Conservation (phyloP, 2,888 invertebrate species). For the Eupithecia tripunctaria region DNA sequence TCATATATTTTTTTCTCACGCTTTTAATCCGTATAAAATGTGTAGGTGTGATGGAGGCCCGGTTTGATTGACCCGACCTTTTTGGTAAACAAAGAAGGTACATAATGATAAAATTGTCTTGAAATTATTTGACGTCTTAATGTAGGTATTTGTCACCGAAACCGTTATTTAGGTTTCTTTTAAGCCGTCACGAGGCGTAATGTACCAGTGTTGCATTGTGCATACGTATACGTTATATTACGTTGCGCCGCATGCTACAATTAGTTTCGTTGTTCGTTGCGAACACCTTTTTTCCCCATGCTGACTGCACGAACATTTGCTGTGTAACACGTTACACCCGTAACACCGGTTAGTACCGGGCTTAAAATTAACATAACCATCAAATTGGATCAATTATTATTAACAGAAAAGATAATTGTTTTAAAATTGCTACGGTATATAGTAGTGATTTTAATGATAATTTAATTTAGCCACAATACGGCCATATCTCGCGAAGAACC, state of each 20-base stretch:
- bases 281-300: no score
- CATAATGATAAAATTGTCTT: not conserved
- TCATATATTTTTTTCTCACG: slow-evolving; percentile 41
- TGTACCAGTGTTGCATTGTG: no score
- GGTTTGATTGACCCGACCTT: slow-evolving; percentile 64
- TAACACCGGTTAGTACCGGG: no score
- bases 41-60: slow-evolving; percentile 54
- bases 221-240: no score
- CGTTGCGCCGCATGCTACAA: no score
- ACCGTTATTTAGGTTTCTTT: not conserved
- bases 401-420: not conserved
- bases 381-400: no score
- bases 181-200: not conserved
- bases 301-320: no score
- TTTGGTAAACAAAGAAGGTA: slow-evolving; percentile 27
- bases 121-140: not conserved
- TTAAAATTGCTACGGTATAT: not conserved
- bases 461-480: no score
- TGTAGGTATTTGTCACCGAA: not conserved
- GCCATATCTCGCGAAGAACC: no score
- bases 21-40: slow-evolving; percentile 42
- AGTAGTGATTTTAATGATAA: no score
- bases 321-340: no score
- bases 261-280: no score
- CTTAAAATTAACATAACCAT: not conserved